Evolutionary conservation across 2,888 invertebrate genomes (phyloP), one percentile per base, ranked within the genome.

Genomic region (Mechanitis messenoides): DNA sequence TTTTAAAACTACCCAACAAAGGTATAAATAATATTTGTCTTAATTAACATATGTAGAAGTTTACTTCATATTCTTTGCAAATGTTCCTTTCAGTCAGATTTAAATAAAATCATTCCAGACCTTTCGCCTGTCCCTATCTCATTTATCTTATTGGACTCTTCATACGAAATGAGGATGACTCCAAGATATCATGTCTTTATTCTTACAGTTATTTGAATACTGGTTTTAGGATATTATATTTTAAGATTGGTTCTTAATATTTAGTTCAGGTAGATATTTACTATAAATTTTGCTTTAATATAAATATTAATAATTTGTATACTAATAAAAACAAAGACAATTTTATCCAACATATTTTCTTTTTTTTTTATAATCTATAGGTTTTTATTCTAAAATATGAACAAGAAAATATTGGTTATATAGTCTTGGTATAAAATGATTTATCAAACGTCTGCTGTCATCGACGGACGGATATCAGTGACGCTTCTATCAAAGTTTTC

Each of bases 381-480:
- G 7, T 42, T 5, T 9, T 42, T 42, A 9, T 42, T 42, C 42
- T 42, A 42, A 42, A 42, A 42, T 42, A 42, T 11, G 7, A 9
- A 42, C 42, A 42, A 9, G 42, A 42, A 42, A 42, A 42, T 9
- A 42, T 42, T 42, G 7, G 42, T 42, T 42, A 42, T 42, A 9
- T 42, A 50, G 31, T 3, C 33, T 3, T 45, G 45, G 45, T 42
- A 55, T 35, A 33, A 54, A 58, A 33, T 47, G 42, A 45, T 46
- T 56, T 38, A 55, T 55, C 61, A 35, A 11, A 31, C 57, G 54
- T 42, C 59, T 50, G 45, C 61, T 58, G 59, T 45, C 45, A 55
- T 53, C 46, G 53, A 53, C 42, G 38, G 57, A 11, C 50, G 53
- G 55, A 56, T 53, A 45, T 56, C 50, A n/a, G 31, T 50, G 50